phyloP scores from a whole-genome alignment of 1,140 invertebrate species.

The Lineus longissimus region DNA sequence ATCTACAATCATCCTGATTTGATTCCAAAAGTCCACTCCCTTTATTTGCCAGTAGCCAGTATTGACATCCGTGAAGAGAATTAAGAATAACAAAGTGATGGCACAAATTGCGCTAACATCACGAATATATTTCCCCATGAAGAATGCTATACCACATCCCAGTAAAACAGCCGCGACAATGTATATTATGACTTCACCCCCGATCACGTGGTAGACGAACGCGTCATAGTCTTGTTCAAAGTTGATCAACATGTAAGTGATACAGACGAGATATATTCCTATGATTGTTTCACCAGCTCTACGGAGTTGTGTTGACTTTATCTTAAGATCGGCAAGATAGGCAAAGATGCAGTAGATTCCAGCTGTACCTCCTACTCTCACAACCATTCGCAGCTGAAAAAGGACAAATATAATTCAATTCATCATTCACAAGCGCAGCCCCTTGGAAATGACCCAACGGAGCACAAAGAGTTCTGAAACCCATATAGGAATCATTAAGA shows the following conservation, averaged over 20 bases:
- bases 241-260: constrained; percentile 29
- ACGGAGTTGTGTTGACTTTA: constrained; percentile 21
- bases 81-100: not conserved
- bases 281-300: constrained; percentile 30
- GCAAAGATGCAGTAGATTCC: constrained; percentile 34
- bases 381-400: constrained; percentile 4
- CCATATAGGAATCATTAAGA: not conserved
- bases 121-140: constrained; percentile 34
- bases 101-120: constrained; percentile 21
- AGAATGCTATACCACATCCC: constrained; percentile 33
- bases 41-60: constrained; percentile 9
- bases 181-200: constrained; percentile 32
- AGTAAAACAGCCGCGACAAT: constrained; percentile 25
- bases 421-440: not conserved
- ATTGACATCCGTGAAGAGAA: not conserved
- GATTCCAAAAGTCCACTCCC: constrained; percentile 15
- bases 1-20: constrained; percentile 12
- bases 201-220: constrained; percentile 29
- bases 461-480: not conserved
- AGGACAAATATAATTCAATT: not conserved
- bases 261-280: constrained; percentile 33
- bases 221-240: constrained; percentile 26
- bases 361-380: constrained; percentile 16
- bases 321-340: constrained; percentile 19
- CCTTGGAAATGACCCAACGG: not conserved